A percentile compares a stretch with the other conserved stretches of the same genome.
Evolutionary conservation across 1,140 invertebrate species (phyloP).

Genomic region (Listronotus bonariensis): DNA sequence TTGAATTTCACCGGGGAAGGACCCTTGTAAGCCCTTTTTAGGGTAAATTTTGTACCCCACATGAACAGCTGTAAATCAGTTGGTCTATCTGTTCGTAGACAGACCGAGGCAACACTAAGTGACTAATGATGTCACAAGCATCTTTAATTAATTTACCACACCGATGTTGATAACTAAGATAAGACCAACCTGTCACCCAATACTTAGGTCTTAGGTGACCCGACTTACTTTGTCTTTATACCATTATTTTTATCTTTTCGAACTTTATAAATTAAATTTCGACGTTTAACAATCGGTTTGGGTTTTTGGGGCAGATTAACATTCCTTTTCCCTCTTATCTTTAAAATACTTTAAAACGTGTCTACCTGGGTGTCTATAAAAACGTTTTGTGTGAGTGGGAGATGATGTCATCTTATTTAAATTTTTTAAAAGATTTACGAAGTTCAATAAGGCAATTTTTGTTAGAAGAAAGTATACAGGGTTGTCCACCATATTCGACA

Average conservation of each 20-base stretch:
- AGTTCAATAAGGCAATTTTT: too few species aligned
- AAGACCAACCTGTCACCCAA: slow-evolving; percentile 42
- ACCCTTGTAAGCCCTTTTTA: slow-evolving; percentile 27
- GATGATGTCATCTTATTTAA: too few species aligned
- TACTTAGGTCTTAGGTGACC: slow-evolving; percentile 27
- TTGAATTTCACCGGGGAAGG: slow-evolving; percentile 4
- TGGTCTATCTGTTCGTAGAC: slow-evolving; percentile 48
- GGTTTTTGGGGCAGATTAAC: slow-evolving; percentile 25
- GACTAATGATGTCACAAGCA: slow-evolving; percentile 52
- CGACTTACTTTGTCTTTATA: slow-evolving; percentile 17
- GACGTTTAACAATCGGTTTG: slow-evolving; percentile 28
- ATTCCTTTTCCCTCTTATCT: slow-evolving; percentile 15
- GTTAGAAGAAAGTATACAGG: too few species aligned
- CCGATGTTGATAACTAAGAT: slow-evolving; percentile 50
- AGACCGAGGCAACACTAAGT: slow-evolving; percentile 46
- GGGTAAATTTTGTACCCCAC: slow-evolving; percentile 37
- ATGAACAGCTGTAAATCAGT: slow-evolving; percentile 48
- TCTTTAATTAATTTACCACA: slow-evolving; percentile 53
- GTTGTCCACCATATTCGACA: too few species aligned
- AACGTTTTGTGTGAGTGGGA: slow-evolving; percentile 4
- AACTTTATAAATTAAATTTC: slow-evolving; percentile 33
- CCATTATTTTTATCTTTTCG: slow-evolving; percentile 33
- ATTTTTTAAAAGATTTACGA: too few species aligned
- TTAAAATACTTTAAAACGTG: slow-evolving; percentile 2
- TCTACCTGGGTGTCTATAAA: slow-evolving; percentile 2